These are phyloP conservation scores for Notodonta dromedarius DNA, from an alignment of 2,888 invertebrate genomes.

Conservation along the genomic window DNA sequence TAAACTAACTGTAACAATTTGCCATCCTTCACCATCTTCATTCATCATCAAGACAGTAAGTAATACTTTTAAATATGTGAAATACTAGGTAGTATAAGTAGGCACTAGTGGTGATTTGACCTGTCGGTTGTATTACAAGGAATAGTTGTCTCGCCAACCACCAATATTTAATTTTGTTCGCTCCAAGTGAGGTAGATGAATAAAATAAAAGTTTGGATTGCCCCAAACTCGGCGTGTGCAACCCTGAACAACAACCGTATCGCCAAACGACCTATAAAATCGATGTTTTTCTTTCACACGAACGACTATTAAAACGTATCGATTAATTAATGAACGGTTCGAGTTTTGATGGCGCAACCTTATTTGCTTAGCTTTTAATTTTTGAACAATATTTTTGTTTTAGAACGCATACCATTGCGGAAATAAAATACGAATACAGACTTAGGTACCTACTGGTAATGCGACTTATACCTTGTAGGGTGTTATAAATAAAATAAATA, in stretches of 20 bases:
- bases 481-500: too few species aligned
- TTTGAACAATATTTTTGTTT: neutral
- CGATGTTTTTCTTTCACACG: constrained; percentile 27
- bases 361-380: neutral
- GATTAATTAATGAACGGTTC: constrained; percentile 41
- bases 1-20: too few species aligned
- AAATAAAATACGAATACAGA: too few species aligned
- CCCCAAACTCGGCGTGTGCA: constrained; percentile 25
- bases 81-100: too few species aligned
- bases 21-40: too few species aligned
- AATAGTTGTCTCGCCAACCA: neutral
- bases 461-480: too few species aligned
- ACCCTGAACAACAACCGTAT: constrained; percentile 38
- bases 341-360: constrained; percentile 25
- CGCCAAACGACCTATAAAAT: constrained; percentile 44
- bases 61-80: too few species aligned
- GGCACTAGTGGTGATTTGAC: too few species aligned
- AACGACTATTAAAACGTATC: constrained; percentile 40
- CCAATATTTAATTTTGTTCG: constrained; percentile 11
- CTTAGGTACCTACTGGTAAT: too few species aligned
- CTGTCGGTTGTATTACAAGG: too few species aligned
- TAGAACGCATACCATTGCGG: too few species aligned
- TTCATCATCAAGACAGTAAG: too few species aligned
- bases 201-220: constrained; percentile 51
- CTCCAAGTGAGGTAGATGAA: constrained; percentile 6